Conservation (phyloP, 2,797 vertebrate species). For the Microchirus variegatus region DNA sequence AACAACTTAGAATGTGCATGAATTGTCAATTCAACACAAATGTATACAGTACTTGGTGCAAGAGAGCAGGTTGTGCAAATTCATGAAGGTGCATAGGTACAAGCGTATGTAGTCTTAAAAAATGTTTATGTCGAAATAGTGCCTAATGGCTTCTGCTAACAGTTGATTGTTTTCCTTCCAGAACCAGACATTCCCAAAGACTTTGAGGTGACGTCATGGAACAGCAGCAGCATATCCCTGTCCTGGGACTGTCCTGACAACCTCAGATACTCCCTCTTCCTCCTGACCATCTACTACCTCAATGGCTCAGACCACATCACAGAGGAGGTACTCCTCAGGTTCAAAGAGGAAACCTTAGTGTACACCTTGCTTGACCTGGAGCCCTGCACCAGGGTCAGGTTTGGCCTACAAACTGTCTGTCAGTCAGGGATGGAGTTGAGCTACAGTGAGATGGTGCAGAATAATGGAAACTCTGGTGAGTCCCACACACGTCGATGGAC, state of each 20-base stretch:
- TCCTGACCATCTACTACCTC: slow-evolving; percentile 66
- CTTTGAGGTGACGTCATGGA: slow-evolving; percentile 58
- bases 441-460: slow-evolving; percentile 63
- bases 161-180: slow-evolving; percentile 15
- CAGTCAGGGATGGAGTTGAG: slow-evolving; percentile 47
- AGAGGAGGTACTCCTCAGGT: slow-evolving; percentile 38
- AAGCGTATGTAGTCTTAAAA: background rate
- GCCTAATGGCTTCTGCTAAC: background rate
- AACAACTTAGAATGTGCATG: too few relatives aligned
- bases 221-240: slow-evolving; percentile 68
- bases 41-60: too few relatives aligned
- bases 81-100: too few relatives aligned
- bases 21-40: too few relatives aligned
- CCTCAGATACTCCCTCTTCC: slow-evolving; percentile 59
- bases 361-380: slow-evolving; percentile 58
- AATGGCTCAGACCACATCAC: slow-evolving; percentile 46
- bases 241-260: slow-evolving; percentile 68
- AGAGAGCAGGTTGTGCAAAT: too few relatives aligned
- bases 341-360: slow-evolving; percentile 3
- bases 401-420: slow-evolving; percentile 75
- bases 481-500: background rate
- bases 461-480: slow-evolving; percentile 70
- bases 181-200: slow-evolving; percentile 70
- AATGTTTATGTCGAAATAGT: background rate
- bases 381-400: slow-evolving; percentile 69